phyloP scores from a whole-genome alignment of 2,888 invertebrate genomes.

The Papilio elwesi region DNA sequence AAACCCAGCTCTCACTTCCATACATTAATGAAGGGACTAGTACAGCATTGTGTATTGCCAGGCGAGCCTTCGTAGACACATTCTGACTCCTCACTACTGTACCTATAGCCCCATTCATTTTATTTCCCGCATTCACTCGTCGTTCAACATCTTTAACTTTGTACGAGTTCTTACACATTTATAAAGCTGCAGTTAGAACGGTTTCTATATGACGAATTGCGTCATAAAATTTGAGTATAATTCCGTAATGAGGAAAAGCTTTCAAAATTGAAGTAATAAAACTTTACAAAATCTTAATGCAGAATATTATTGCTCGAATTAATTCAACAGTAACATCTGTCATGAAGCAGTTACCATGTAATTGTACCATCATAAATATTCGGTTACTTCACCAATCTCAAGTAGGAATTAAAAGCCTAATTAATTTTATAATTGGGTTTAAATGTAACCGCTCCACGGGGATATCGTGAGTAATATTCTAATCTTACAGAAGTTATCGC shows the following conservation, averaged over 20 bases:
- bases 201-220: no score
- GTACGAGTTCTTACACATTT: no score
- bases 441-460: neutral
- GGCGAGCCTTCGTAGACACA: no score
- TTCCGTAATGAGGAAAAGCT: neutral
- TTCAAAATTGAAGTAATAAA: neutral
- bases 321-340: constrained; percentile 3
- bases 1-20: no score
- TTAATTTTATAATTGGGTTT: neutral
- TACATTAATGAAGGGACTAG: no score
- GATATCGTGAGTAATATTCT: neutral
- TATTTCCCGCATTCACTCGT: no score
- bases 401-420: neutral
- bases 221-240: no score
- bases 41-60: no score
- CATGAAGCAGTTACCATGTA: neutral
- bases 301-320: neutral
- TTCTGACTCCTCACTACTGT: no score
- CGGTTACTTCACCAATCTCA: neutral
- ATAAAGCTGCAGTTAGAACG: no score
- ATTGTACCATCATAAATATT: neutral
- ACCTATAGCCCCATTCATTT: no score
- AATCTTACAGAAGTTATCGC: neutral
- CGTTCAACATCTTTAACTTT: no score
- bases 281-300: neutral